Conservation (phyloP, 2,797 vertebrate genomes). For the Pseudochirops cupreus region DNA sequence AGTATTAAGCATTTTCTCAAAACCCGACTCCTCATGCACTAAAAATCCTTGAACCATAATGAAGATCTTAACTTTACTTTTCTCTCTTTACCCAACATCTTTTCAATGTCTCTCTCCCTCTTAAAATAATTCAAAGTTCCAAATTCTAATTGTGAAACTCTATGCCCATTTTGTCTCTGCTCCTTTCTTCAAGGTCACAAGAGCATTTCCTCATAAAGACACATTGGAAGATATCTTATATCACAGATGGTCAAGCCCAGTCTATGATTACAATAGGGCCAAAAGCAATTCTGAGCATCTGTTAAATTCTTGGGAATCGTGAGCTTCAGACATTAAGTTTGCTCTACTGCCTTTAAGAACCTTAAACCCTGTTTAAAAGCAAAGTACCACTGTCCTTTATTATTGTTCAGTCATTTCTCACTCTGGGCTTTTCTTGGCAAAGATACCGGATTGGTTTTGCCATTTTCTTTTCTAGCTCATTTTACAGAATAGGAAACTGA, state of each 20-base stretch:
- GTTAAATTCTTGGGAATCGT: constrained; percentile 39
- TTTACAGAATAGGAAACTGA: background rate
- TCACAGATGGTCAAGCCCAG: constrained; percentile 13
- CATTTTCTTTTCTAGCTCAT: background rate
- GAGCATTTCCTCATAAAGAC: constrained; percentile 19
- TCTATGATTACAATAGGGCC: constrained; percentile 20
- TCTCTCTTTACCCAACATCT: background rate
- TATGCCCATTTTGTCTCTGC: background rate
- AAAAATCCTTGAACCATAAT: background rate
- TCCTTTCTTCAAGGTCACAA: background rate
- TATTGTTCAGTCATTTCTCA: background rate
- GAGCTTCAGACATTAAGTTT: background rate
- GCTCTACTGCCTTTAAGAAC: constrained; percentile 22
- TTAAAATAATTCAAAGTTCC: background rate
- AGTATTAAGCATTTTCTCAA: constrained; percentile 38
- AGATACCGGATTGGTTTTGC: background rate
- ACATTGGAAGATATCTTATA: background rate
- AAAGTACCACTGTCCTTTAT: background rate
- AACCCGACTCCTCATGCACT: background rate
- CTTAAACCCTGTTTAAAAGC: background rate
- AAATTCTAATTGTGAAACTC: background rate
- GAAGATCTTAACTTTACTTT: constrained; percentile 23
- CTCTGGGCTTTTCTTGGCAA: background rate
- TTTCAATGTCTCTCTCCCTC: background rate
- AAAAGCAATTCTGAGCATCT: constrained; percentile 15